These are phyloP conservation scores for Acronicta leporina DNA, from an alignment of 2,888 invertebrate species.

Conservation along the genomic window DNA sequence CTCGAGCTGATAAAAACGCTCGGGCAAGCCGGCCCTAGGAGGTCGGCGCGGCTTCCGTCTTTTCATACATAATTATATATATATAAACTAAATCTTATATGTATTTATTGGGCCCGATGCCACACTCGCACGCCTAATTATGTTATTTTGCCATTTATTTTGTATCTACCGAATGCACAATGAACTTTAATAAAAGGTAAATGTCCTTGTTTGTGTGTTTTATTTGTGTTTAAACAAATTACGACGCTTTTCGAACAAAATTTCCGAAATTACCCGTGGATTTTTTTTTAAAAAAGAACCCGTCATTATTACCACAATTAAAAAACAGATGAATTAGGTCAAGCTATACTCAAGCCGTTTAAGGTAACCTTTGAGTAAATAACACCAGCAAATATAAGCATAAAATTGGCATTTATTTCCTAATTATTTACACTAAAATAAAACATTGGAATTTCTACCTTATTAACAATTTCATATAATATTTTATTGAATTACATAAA, in stretches of 20 bases:
- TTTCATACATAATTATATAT: conserved; percentile 18
- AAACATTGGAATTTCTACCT: conserved; percentile 1
- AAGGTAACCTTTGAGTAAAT: conserved; percentile 9
- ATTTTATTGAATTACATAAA: too few species aligned
- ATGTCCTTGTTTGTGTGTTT: conserved; percentile 81
- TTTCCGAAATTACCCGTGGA: too few species aligned
- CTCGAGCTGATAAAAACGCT: not conserved
- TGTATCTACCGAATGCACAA: conserved; percentile 87
- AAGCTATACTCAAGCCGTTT: too few species aligned
- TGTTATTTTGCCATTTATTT: conserved; percentile 73
- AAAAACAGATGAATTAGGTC: too few species aligned
- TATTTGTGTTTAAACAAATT: conserved; percentile 67
- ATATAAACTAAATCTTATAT: conserved; percentile 41
- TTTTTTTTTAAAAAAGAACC: too few species aligned
- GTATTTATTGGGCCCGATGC: conserved; percentile 49
- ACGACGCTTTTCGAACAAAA: too few species aligned
- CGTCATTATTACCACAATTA: too few species aligned
- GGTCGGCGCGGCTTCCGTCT: conserved; percentile 3
- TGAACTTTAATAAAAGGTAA: conserved; percentile 86
- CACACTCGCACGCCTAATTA: conserved; percentile 49
- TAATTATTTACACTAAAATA: not conserved
- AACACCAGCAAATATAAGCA: conserved; percentile 19
- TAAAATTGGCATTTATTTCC: conserved; percentile 15
- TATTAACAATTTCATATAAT: not conserved
- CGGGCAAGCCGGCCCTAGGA: not conserved